Base-by-base conservation (phyloP, 2,797 vertebrate genomes). In the Megalops cyprinoides region DNA sequence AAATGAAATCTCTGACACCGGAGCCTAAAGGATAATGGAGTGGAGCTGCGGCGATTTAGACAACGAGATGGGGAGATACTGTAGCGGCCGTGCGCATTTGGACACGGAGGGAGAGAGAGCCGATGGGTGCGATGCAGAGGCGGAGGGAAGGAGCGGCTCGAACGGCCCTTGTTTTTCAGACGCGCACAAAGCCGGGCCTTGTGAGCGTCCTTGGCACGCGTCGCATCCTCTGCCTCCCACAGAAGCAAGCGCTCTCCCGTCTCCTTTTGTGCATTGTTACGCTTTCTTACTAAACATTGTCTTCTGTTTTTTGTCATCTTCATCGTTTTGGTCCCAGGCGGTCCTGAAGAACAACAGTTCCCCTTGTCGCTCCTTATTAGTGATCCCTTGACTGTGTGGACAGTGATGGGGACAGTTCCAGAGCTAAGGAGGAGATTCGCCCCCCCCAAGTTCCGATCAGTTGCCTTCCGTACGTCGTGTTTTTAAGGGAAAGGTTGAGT, bases 241-340 rank as follows among this genome's bases (percentile, higher is more conserved):
- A n/a, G 34, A 60, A 37, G 44, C 28, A 42, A 25, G 23, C 0
- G 28, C 18, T 42, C 56, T n/a, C 15, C 74, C 3, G 46, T 53
- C 31, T 49, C 46, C n/a, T 9, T 74, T 25, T 76, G 34, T 76
- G 39, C 31, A 20, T 67, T 81, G 79, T 76, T 76, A 31, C 79
- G 58, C 1, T 6, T 1, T 49, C 46, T 62, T 15, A 28, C 60
- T 53, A 1, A 3, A 60, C 56, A 46, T 0, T 39, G 3, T 65
- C 65, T 25, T 20, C 42, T 42, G 34, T 69, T 39, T 65, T 39
- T 42, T 39, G n/a, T 44, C n/a, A 0, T 48, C 42, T 42, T n/a
- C 37, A 34, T 46, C 34, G 23, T 39, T n/a, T 58, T 39, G 60
- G 55, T 39, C 3, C 75, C 20, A 10, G 23, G 23, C 48, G 25